Conservation (phyloP, 2,113 vertebrate species). For the Caranx melampygus region DNA sequence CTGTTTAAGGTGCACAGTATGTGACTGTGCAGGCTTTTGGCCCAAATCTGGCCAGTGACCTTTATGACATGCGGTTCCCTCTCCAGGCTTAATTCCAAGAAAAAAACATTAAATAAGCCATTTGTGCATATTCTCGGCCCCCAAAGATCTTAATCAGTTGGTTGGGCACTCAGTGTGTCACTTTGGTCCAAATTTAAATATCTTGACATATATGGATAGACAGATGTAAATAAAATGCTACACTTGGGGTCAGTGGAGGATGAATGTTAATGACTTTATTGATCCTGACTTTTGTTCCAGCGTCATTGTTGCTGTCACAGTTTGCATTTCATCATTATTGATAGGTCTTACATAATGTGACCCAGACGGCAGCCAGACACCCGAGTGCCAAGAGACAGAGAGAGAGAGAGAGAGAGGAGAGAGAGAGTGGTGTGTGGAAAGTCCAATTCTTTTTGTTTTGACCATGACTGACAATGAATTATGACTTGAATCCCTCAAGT, state of each 20-base stretch:
- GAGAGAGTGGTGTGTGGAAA: background rate
- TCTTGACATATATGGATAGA: no score
- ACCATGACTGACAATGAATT: background rate
- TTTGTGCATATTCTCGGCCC: background rate
- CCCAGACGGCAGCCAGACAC: background rate
- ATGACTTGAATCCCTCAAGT: background rate
- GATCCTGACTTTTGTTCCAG: background rate
- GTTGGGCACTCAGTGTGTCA: no score
- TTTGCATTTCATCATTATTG: background rate
- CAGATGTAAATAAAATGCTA: no score
- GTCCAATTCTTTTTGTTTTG: background rate
- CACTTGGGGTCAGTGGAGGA: no score
- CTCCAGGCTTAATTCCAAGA: background rate
- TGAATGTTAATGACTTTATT: no score
- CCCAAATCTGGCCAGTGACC: background rate
- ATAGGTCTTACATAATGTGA: background rate
- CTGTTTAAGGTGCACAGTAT: background rate
- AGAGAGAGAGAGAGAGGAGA: no score
- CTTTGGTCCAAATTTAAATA: no score
- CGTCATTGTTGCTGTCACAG: background rate
- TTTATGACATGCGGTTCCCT: background rate
- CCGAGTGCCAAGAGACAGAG: background rate
- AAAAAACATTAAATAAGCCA: background rate
- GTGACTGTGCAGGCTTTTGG: background rate
- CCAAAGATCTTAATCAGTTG: background rate